Evolutionary conservation across 2,888 invertebrate species (phyloP).

Genomic region (Aphodius sticticus): DNA sequence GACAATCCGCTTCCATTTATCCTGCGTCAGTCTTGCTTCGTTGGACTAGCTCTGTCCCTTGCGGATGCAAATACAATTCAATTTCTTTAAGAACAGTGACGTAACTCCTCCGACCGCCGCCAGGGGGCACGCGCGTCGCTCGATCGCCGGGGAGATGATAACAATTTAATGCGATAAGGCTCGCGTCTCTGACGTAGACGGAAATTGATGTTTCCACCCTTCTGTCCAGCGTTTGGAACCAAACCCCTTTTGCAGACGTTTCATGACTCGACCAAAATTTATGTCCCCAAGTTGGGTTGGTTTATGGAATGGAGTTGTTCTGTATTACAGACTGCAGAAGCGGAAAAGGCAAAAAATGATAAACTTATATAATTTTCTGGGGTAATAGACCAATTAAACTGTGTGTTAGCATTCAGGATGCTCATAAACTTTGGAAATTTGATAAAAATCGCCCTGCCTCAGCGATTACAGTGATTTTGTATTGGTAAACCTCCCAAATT

Average conservation of each 20-base stretch:
- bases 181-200: not conserved
- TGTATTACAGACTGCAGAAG: too few species aligned
- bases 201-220: not conserved
- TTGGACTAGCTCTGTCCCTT: not conserved
- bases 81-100: conserved; percentile 4
- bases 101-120: not conserved
- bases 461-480: too few species aligned
- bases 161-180: not conserved
- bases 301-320: too few species aligned
- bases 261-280: not conserved
- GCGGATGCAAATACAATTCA: not conserved
- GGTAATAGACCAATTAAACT: too few species aligned
- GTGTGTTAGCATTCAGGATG: too few species aligned
- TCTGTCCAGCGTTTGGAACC: not conserved
- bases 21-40: not conserved
- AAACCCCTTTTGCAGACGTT: not conserved
- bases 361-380: too few species aligned
- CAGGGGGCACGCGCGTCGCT: not conserved
- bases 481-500: too few species aligned
- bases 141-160: not conserved
- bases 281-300: too few species aligned
- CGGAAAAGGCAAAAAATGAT: too few species aligned
- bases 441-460: too few species aligned
- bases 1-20: not conserved
- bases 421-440: too few species aligned